Evolutionary conservation across 1,140 invertebrate genomes (phyloP), one percentile per base, ranked within the genome.

Genomic region (Lucilia cuprina): DNA sequence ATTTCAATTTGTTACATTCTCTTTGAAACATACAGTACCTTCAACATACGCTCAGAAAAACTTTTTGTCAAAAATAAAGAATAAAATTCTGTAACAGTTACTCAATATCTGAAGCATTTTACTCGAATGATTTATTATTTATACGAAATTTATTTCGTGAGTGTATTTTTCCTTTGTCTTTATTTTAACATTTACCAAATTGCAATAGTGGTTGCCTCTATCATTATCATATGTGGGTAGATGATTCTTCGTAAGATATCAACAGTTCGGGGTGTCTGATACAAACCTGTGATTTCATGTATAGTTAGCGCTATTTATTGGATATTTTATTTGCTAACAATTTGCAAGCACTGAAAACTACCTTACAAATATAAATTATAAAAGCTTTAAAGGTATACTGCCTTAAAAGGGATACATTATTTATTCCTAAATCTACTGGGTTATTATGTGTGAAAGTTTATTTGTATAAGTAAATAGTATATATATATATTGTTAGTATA

Each of bases 381-480:
- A 30, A 30, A 30, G 1, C 25, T 30, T 30, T 30, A 30, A 30
- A 30, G 25, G 3, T 2, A 30, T 30, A 3, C 25, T 30, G 25
- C 25, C 25, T 30, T 3, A 30, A 30, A 30, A n/a, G 1, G 25
- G 25, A 30, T 30, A 30, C 25, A 30, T 30, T 30, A 30, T 1
- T 3, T 30, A 30, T 30, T 2, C 25, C 1, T 30, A 30, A 30
- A 30, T 2, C 25, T 30, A 30, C 25, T 30, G 25, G 25, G 25
- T 30, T 30, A 30, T 30, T 2, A 19, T 70, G 65, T 17, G 4
- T 19, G 65, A 3, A 21, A n/a, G 21, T 19, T 7, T 70, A 70
- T 70, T 5, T 80, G 77, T 21, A n/a, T 78, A 78, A 78, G 47
- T 80, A 80, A 80, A 80, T 80, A 80, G 50, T 80, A 49, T 41